Percentiles rank a stretch among this genome's conserved stretches.
Evolutionary conservation across 2,888 invertebrate species (phyloP).

Genomic region (Resseliella maxima): DNA sequence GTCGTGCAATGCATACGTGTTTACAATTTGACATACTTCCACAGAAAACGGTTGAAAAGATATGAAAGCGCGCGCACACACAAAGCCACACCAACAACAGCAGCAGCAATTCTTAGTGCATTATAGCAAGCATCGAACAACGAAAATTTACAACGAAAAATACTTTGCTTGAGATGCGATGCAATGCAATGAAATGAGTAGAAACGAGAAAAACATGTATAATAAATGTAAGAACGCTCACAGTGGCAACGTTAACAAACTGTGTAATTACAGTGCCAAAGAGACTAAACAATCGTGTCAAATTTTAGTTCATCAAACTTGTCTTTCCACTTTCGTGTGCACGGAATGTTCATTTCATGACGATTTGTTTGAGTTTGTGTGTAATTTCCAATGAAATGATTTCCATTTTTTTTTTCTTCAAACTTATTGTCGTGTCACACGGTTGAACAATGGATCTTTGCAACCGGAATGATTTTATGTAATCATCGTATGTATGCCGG

Average conservation of each 20-base stretch:
- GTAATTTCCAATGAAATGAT: neutral
- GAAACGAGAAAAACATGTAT: conserved; percentile 36
- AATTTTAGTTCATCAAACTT: conserved; percentile 51
- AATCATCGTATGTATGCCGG: neutral
- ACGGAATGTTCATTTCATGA: neutral
- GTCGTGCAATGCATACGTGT: conserved; percentile 23
- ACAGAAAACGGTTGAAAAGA: conserved; percentile 36
- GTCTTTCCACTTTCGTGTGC: neutral
- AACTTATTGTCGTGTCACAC: neutral
- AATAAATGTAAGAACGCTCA: neutral
- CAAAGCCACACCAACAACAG: neutral
- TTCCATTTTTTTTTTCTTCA: neutral
- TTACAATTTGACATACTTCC: conserved; percentile 37
- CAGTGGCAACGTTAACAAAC: neutral
- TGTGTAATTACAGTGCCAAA: conserved; percentile 32
- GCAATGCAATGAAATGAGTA: neutral
- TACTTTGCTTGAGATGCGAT: conserved; percentile 13
- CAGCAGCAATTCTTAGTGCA: neutral
- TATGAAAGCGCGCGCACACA: neutral
- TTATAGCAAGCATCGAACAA: neutral
- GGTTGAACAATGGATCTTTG: neutral
- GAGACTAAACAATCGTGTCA: conserved; percentile 51
- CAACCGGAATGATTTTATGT: neutral
- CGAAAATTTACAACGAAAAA: neutral
- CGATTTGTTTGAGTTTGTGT: neutral